Conservation (phyloP, 2,113 vertebrate genomes). For the Zosterops borbonicus region DNA sequence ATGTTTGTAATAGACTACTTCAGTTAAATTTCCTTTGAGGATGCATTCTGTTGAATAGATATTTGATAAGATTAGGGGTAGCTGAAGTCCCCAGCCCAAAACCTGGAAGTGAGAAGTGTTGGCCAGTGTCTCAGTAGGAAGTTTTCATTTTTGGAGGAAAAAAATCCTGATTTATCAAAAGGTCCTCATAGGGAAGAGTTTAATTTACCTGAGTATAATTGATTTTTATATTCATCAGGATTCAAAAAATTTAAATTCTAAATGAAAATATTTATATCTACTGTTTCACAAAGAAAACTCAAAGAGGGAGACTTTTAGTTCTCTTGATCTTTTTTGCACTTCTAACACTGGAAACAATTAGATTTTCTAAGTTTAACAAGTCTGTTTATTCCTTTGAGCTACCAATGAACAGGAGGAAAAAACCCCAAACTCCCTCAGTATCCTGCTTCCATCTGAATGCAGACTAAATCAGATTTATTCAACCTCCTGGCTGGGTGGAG, state of each 20-base stretch:
- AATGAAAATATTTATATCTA: not conserved
- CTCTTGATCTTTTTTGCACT: not conserved
- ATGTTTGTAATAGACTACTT: not conserved
- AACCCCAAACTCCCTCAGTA: not conserved
- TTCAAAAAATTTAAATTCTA: not conserved
- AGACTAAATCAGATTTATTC: not conserved
- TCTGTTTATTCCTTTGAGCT: not conserved
- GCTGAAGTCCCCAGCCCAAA: not conserved
- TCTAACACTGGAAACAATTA: not conserved
- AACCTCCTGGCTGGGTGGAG: not conserved
- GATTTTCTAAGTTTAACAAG: not conserved
- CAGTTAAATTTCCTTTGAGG: not conserved
- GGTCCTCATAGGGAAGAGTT: not conserved
- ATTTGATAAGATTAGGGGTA: not conserved
- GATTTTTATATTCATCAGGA: not conserved
- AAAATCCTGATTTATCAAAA: not conserved
- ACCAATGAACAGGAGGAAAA: not conserved
- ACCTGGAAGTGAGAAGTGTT: not conserved
- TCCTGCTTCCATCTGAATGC: not conserved
- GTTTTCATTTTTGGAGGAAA: not conserved
- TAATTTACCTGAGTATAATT: not conserved
- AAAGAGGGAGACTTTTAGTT: not conserved
- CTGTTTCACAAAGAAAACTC: not conserved
- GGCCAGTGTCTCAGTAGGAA: not conserved
- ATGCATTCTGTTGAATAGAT: not conserved